Conservation (phyloP, 2,797 vertebrate genomes). For the Chrysocyon brachyurus region DNA sequence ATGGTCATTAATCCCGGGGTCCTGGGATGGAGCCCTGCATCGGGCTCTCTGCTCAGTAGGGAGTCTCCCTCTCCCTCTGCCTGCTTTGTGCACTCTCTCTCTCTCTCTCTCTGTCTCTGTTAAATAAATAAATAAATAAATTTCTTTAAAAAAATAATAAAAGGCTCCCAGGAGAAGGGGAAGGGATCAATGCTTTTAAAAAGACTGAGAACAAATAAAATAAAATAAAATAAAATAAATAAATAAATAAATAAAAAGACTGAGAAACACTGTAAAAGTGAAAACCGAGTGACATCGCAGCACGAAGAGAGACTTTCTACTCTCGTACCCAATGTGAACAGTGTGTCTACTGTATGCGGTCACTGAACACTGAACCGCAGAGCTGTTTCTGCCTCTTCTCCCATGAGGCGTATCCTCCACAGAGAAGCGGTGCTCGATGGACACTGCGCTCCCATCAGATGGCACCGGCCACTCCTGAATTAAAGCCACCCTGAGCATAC, state of each 20-base stretch:
- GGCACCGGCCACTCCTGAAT: conserved; percentile 89
- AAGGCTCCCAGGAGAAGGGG: neutral
- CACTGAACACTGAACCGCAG: conserved; percentile 87
- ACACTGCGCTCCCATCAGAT: conserved; percentile 91
- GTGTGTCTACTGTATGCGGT: conserved; percentile 91
- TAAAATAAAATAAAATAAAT: too few relatives aligned
- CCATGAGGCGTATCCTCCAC: conserved; percentile 91
- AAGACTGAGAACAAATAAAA: conserved; percentile 61
- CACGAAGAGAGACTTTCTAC: conserved; percentile 90
- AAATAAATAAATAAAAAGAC: neutral
- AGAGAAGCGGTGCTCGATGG: conserved; percentile 92
- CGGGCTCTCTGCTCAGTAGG: too few relatives aligned
- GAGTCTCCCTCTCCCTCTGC: too few relatives aligned
- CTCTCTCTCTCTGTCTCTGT: too few relatives aligned
- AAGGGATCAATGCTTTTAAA: neutral
- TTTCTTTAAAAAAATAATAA: neutral
- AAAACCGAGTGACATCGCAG: conserved; percentile 89
- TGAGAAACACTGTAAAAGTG: conserved; percentile 88
- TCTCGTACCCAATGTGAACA: conserved; percentile 91
- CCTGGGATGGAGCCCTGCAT: too few relatives aligned
- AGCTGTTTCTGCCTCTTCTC: conserved; percentile 91
- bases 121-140: too few relatives aligned
- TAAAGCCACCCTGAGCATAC: conserved; percentile 80
- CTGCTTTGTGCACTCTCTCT: too few relatives aligned
- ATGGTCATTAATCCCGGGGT: too few relatives aligned